Base-by-base conservation (phyloP, 2,888 invertebrate genomes). In the Criorhina ranunculi region DNA sequence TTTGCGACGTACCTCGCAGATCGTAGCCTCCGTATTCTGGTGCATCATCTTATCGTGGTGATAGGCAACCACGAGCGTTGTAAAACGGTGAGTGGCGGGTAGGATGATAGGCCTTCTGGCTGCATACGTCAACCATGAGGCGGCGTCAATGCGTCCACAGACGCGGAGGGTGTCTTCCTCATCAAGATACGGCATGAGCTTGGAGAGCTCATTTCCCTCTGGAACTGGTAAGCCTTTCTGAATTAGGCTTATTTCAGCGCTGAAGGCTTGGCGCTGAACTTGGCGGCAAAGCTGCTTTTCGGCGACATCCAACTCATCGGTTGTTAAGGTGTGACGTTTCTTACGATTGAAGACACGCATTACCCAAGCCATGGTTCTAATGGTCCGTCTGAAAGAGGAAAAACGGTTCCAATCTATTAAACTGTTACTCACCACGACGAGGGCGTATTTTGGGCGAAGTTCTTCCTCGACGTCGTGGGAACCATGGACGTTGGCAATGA, bases 101-200 rank as follows among this genome's bases (percentile, higher is more conserved):
- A 24, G 24, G n/a, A 49, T 64, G 11, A 46, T 57, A 17, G 69
- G 57, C 7, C 53, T 9, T 12, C 69, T 69, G 33, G 51, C 31
- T n/a, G 17, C 15, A 53, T 40, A 77, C 9, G 85, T 70, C 37
- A 87, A 59, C 37, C 77, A 85, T 44, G 67, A 66, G 49, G 72
- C 76, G 17, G 73, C 75, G 29, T 75, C 70, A 29, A 75, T 60
- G 6, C 80, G 69, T 35, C 79, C 73, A 42, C 42, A 11, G 9
- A 73, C 62, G 2, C 78, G 64, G 2, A 78, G 44, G 8, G 69
- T 15, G n/a, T 62, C 35, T 9, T 72, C 49, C 4, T 69, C 51
- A 15, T 83, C 64, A 5, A 78, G 8, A n/a, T 53, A 69, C 15
- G 75, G 70, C n/a, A 53, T 57, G 12, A 82, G 46, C 12, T 60